Base-by-base conservation (phyloP, 2,888 invertebrate species). In the Lycophotia porphyrea region DNA sequence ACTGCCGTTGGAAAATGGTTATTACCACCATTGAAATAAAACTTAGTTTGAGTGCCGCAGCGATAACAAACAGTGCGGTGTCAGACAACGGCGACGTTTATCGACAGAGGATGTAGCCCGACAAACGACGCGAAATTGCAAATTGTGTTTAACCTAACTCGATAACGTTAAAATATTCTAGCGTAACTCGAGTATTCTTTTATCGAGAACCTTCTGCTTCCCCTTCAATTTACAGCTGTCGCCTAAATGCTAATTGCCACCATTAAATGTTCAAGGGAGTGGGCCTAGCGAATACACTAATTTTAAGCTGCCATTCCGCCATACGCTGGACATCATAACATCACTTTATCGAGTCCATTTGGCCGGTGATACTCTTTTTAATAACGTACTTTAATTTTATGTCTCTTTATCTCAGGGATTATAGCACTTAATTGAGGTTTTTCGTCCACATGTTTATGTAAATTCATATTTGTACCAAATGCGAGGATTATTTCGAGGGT, bases 351-450 rank as follows among this genome's bases (percentile, higher is more conserved):
- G 93, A 92, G 91, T 92, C 92, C 94, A 95, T 95, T 95, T 94
- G 95, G 94, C 94, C 89, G 89, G 90, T 91, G 92, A 93, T 93
- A 91, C 92, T 93, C 93, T 95, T 95, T 95, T 95, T 95, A 94
- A 95, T 94, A 94, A 91, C 93, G 91, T 94, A 90, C 93, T 95
- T 96, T 93, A 95, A 93, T 95, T 95, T 95, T 93, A 95, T 94
- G 93, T 93, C 93, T 93, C 91, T 92, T 93, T 94, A 94, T 94
- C 93, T 93, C 91, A 85, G 87, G 89, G 90, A 92, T 94, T 94
- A 93, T 90, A 89, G 90, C 87, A 89, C 92, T 92, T 93, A 94
- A 94, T 94, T 93, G 92, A 90, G 90, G 90, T 92, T 93, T 94
- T 93, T 92, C 88, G 84, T 88, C 88, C 88, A 90, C 86, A 91